Base-by-base conservation (phyloP, 2,888 invertebrate genomes). In the Erannis defoliaria region DNA sequence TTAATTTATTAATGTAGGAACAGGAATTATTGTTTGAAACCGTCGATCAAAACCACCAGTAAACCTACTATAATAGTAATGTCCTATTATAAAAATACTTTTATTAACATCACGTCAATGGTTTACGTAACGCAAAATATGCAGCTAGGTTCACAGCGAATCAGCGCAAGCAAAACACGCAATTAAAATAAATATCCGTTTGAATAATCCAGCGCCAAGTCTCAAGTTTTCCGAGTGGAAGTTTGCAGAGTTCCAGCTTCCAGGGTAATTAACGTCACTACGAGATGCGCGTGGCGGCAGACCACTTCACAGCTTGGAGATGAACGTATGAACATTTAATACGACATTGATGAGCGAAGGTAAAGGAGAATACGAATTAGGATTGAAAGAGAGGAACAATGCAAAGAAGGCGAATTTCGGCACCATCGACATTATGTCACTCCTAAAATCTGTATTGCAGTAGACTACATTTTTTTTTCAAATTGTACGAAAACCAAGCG, bases 121-220 rank as follows among this genome's bases (percentile, higher is more conserved):
- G 1, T 3, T 31, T 31, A 10, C 31, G 1, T 9, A 31, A 31
- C 1, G 10, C 1, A 31, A 5, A 35, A 35, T 14, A 14, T 29
- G 9, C 16, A 18, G 29, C 16, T 9, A 19, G 12, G 18, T 6
- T 31, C 2, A 33, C 14, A 18, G 18, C 9, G 18, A 31, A 33
- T 16, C 10, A 26, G 9, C 14, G 9, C 29, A 0, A 9, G 29
- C 26, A 45, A 12, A 33, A 21, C 14, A n/a, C 26, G 56, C 49
- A 63, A 55, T 65, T 62, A 64, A 58, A 61, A 56, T 53, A 61
- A 59, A 62, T 53, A 14, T 33, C 50, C 59, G 43, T 62, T 50
- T 55, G 62, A 64, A 64, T 66, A 43, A 62, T 54, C 16, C 55
- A 59, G 26, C 50, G 23, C 18, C n/a, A 33, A 48, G 46, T 38